These are phyloP conservation scores for Coleophora deauratella DNA, from an alignment of 2,888 invertebrate genomes.

Conservation along the genomic window DNA sequence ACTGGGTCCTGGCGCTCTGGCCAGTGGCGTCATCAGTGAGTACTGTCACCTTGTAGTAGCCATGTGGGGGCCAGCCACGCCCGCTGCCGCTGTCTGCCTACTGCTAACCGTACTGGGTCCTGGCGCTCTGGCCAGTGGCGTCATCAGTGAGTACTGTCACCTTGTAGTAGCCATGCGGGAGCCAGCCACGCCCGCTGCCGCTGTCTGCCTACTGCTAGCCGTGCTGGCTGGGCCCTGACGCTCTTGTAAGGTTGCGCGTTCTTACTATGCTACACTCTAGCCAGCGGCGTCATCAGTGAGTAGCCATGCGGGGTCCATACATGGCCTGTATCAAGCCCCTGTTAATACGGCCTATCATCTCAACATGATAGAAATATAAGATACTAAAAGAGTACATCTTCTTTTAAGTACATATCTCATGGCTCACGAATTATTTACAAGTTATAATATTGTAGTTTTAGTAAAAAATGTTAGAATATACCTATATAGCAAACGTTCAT, in stretches of 20 bases:
- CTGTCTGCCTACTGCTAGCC: constrained; percentile 29
- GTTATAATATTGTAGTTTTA: no score
- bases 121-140: constrained; percentile 42
- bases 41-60: background rate
- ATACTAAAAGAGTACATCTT: no score
- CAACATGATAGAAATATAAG: no score
- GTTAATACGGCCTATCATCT: no score
- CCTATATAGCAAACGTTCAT: background rate
- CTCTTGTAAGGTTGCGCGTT: no score
- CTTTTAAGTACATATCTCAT: no score
- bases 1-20: no score
- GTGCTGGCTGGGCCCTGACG: constrained; percentile 31
- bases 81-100: constrained; percentile 36
- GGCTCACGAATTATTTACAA: no score
- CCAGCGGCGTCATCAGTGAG: constrained; percentile 14
- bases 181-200: constrained; percentile 43
- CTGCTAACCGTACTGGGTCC: constrained; percentile 35
- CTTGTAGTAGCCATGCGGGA: constrained; percentile 65
- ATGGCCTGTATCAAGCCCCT: no score
- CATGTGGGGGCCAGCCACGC: no score
- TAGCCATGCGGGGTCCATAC: background rate
- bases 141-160: constrained; percentile 65
- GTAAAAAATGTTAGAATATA: no score
- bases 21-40: background rate
- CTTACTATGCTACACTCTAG: constrained; percentile 13